Evolutionary conservation across 1,140 invertebrate genomes (phyloP).

Genomic region (Pinna nobilis): DNA sequence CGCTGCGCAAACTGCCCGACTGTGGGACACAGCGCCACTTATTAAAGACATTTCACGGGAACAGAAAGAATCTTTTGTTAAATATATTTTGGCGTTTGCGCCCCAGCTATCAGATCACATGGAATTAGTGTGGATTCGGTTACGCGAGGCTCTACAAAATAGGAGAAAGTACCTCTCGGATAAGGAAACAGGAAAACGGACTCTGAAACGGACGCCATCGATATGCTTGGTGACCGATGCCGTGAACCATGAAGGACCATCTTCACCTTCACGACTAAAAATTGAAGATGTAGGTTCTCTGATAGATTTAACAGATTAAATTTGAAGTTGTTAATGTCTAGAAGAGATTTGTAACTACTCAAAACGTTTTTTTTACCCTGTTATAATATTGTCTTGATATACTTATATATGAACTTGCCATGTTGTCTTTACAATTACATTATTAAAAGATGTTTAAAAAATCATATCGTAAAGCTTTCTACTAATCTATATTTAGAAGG

Average conservation of each 20-base stretch:
- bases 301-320: conserved; percentile 15
- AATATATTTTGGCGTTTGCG: conserved; percentile 40
- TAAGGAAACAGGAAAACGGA: conserved; percentile 44
- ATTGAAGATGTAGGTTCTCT: neutral
- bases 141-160: conserved; percentile 54
- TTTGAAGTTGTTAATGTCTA: no score
- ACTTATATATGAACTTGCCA: no score
- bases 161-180: conserved; percentile 53
- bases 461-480: no score
- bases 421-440: no score
- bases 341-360: no score
- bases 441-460: no score
- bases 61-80: conserved; percentile 40
- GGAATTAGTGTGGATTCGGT: conserved; percentile 46
- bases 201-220: no score
- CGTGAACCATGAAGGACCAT: neutral
- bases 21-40: conserved; percentile 51
- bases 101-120: conserved; percentile 43
- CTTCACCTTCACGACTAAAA: neutral
- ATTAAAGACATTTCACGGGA: conserved; percentile 40
- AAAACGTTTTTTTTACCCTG: no score
- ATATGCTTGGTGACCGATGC: neutral
- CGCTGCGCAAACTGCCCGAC: conserved; percentile 47
- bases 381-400: no score
- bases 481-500: no score